Evolutionary conservation across 2,113 vertebrate species (phyloP).

Genomic region (Rhinolophus ferrumequinum): DNA sequence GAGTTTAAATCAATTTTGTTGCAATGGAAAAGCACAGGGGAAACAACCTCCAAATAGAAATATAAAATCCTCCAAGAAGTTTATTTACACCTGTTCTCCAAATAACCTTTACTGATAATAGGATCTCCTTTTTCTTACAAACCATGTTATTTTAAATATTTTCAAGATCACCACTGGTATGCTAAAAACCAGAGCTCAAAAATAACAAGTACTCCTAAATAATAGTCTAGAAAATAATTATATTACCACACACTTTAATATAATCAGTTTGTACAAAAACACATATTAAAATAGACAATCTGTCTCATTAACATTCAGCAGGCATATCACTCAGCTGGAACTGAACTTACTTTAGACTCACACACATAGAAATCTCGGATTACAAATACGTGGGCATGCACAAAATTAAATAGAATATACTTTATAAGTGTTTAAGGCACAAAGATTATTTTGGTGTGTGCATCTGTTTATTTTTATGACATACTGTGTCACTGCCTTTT

Average conservation of each 20-base stretch:
- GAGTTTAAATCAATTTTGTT: neutral
- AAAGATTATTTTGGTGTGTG: conserved; percentile 71
- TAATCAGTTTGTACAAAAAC: conserved; percentile 79
- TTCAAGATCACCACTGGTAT: conserved; percentile 40
- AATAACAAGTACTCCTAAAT: conserved; percentile 70
- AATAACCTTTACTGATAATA: conserved; percentile 1
- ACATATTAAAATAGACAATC: conserved; percentile 78
- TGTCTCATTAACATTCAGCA: conserved; percentile 81
- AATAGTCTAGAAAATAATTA: conserved; percentile 77
- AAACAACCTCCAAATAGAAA: conserved; percentile 8
- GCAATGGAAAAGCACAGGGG: neutral
- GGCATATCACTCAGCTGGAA: conserved; percentile 73
- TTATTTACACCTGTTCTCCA: conserved; percentile 43
- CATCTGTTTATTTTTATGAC: conserved; percentile 72
- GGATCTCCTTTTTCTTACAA: conserved; percentile 62
- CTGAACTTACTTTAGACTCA: conserved; percentile 72
- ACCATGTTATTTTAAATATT: conserved; percentile 59
- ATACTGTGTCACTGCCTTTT: conserved; percentile 71
- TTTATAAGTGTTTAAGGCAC: conserved; percentile 62
- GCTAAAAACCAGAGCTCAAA: conserved; percentile 57
- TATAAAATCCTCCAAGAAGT: neutral
- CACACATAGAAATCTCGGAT: conserved; percentile 72
- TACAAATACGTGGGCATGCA: conserved; percentile 62
- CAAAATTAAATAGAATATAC: conserved; percentile 71
- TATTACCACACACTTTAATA: conserved; percentile 73